Evolutionary conservation across 1,140 invertebrate genomes (phyloP), one percentile per base, ranked within the genome.

Genomic region (Leptonema lineaticorne): DNA sequence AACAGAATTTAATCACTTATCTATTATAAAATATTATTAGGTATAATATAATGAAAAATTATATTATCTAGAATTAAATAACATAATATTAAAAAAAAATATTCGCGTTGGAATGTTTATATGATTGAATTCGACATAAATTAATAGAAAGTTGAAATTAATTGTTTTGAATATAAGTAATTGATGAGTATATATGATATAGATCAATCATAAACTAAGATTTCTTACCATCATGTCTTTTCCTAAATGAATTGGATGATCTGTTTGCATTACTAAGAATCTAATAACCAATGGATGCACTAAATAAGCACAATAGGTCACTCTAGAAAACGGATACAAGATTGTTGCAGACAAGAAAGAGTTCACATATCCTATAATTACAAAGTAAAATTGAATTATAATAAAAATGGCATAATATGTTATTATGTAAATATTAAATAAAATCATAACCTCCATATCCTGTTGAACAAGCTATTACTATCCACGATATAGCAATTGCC

Each of bases 391-490:
- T n/a, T n/a, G 9, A 26, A 53, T 26, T 26, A 53, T 24, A 53
- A 45, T 8, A 41, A 41, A 41, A 9, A 4, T 2, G 11, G 11
- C 22, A 6, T 53, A 53, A 53, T 41, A 41, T 41, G 37, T 14
- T 33, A 4, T 63, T 46, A 46, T 27, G 27, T 37, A 22, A 53
- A 64, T 29, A 30, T 58, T 67, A 11, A 53, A 22, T 33, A 28
- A 57, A 66, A 28, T 14, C 41, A 37, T 48, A 79, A 90, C 92
- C 92, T 81, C 92, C 93, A 78, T 94, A 87, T 65, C 94, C 93
- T 26, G 90, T 93, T 20, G 92, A 90, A 75, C 94, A 96, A 0
- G 93, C 93, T 65, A 95, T 85, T 7, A 94, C 90, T 70, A 95
- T 89, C 94, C 94, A 97, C 0, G 90, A 85, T 14, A 96, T 77